A percentile compares a stretch with the other conserved stretches of the same genome.
These are phyloP conservation scores for Heliconius hermathena DNA, from an alignment of 1,140 invertebrate species.

Conservation along the genomic window DNA sequence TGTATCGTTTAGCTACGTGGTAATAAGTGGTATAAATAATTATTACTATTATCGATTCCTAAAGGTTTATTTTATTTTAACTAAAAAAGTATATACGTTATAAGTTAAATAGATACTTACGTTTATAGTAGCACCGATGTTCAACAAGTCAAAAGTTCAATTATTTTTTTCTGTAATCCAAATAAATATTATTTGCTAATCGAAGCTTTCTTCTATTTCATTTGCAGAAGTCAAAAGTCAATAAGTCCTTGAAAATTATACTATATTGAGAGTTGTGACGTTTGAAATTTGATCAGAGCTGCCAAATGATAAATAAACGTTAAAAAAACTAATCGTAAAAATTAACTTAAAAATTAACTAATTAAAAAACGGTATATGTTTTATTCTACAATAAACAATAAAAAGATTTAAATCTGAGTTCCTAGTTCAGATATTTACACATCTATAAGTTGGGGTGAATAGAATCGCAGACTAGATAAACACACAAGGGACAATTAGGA, in stretches of 20 bases:
- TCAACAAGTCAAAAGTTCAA: background rate
- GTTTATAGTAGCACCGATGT: background rate
- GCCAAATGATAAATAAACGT: background rate
- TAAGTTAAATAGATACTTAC: background rate
- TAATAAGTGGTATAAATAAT: constrained; percentile 4
- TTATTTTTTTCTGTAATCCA: background rate
- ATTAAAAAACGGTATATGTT: no score
- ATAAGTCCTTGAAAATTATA: background rate
- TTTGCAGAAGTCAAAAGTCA: background rate
- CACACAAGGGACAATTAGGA: no score
- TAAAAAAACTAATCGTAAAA: background rate
- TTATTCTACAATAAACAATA: no score
- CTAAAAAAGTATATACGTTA: background rate
- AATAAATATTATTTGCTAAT: background rate
- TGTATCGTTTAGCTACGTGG: background rate
- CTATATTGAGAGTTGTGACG: background rate
- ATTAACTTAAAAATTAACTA: background rate
- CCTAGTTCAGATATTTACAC: no score
- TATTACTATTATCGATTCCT: background rate
- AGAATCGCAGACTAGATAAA: no score
- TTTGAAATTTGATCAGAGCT: constrained; percentile 4
- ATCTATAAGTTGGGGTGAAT: no score
- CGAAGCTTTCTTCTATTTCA: background rate
- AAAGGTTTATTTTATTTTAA: background rate
- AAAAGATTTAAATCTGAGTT: no score